phyloP scores from a whole-genome alignment of 1,140 invertebrate genomes.

The Vanessa atalanta region DNA sequence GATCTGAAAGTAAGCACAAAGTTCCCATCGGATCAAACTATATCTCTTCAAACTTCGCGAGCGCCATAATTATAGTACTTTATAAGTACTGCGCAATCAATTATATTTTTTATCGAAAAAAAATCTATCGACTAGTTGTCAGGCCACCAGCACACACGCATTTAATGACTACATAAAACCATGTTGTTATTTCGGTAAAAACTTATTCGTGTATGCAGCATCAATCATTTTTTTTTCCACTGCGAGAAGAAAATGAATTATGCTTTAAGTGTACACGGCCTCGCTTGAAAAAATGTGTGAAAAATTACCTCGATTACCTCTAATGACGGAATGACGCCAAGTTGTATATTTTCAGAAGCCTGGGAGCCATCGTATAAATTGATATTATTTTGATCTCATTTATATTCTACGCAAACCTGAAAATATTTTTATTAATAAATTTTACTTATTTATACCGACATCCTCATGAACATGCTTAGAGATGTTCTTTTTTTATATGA shows the following conservation, averaged over 20 bases:
- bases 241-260: slow-evolving; percentile 66
- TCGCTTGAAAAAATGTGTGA: slow-evolving; percentile 69
- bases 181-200: slow-evolving; percentile 59
- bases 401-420: slow-evolving; percentile 26
- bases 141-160: slow-evolving; percentile 37
- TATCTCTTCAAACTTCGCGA: slow-evolving; percentile 30
- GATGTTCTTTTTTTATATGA: no score
- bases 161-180: slow-evolving; percentile 57
- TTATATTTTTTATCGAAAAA: slow-evolving; percentile 42
- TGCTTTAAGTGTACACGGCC: slow-evolving; percentile 59
- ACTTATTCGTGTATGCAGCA: slow-evolving; percentile 51
- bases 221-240: slow-evolving; percentile 73
- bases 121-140: slow-evolving; percentile 50
- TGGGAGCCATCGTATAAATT: slow-evolving; percentile 47
- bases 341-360: slow-evolving; percentile 50
- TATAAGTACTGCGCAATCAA: slow-evolving; percentile 41
- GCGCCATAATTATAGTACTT: slow-evolving; percentile 41
- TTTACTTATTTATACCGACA: slow-evolving; percentile 2
- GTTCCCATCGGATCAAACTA: slow-evolving; percentile 36
- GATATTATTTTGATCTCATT: slow-evolving; percentile 45
- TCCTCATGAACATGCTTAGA: neutral
- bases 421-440: slow-evolving; percentile 30
- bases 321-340: slow-evolving; percentile 66
- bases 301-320: slow-evolving; percentile 68
- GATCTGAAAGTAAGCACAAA: slow-evolving; percentile 28